These are phyloP conservation scores for Eurypyga helias DNA, from an alignment of 2,113 vertebrate genomes.

Conservation along the genomic window DNA sequence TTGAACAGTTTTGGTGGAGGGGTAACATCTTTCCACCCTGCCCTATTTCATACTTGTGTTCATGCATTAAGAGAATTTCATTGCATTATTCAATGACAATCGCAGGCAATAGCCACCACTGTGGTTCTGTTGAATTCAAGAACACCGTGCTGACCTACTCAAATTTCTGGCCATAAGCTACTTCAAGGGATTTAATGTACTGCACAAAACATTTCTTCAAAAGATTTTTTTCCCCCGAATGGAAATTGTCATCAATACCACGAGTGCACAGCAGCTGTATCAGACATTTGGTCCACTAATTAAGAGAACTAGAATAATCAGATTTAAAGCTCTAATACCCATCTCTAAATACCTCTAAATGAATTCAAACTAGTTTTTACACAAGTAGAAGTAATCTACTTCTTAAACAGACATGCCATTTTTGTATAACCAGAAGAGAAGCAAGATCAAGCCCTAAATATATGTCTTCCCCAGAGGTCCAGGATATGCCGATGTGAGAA, in stretches of 20 bases:
- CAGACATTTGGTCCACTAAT: conserved; percentile 44
- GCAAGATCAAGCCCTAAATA: conserved; percentile 12
- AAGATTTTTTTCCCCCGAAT: background rate
- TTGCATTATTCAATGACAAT: background rate
- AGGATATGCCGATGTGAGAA: conserved; percentile 34
- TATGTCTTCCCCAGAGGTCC: background rate
- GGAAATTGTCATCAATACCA: conserved; percentile 12
- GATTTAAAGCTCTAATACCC: conserved; percentile 34
- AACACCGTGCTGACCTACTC: background rate
- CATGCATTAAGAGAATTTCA: background rate
- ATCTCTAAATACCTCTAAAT: conserved; percentile 24
- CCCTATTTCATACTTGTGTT: background rate
- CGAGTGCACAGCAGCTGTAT: conserved; percentile 30
- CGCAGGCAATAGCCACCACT: background rate
- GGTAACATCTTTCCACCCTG: background rate
- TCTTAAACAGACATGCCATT: background rate
- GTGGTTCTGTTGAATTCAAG: background rate
- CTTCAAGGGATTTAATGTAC: conserved; percentile 5
- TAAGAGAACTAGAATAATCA: conserved; percentile 49
- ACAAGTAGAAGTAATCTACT: background rate
- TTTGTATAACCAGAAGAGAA: background rate
- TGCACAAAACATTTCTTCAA: background rate
- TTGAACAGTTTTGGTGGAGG: background rate
- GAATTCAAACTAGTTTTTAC: background rate
- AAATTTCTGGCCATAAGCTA: background rate